These are phyloP conservation scores for Dryobates pubescens DNA, from an alignment of 2,797 vertebrate species.

Conservation along the genomic window DNA sequence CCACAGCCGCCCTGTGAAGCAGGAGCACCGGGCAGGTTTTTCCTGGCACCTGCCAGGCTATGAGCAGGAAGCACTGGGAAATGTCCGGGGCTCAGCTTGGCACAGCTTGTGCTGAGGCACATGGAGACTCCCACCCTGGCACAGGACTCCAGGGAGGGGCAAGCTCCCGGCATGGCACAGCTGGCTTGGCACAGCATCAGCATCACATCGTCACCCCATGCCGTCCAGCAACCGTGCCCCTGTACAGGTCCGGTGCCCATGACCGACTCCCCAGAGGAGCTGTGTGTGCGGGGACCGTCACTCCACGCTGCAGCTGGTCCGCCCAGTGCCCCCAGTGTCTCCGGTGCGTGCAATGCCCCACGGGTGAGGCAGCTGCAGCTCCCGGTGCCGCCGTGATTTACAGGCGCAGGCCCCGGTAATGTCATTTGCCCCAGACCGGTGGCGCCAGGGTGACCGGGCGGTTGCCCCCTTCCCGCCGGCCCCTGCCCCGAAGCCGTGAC, in stretches of 20 bases:
- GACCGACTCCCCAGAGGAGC: not conserved
- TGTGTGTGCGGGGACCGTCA: not conserved
- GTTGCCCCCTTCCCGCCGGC: not conserved
- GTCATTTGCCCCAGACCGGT: constrained; percentile 62
- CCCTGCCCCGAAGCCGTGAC: not conserved
- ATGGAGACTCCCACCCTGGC: fast-evolving
- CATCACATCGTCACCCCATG: not conserved
- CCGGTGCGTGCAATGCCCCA: not conserved
- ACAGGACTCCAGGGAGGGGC: not conserved
- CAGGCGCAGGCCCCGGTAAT: constrained; percentile 47
- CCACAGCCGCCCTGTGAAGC: not conserved
- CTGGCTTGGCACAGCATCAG: no score
- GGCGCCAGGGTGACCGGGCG: constrained; percentile 29
- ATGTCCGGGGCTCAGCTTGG: not conserved
- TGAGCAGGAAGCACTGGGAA: not conserved
- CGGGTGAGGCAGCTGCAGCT: constrained; percentile 82
- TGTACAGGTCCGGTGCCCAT: no score
- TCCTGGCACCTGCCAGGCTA: not conserved
- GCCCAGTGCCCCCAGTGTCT: constrained; percentile 59
- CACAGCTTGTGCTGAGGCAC: not conserved
- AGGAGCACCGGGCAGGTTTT: not conserved
- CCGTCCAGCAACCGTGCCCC: not conserved
- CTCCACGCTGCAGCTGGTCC: not conserved
- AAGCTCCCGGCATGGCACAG: no score
- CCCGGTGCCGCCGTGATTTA: constrained; percentile 76